Base-by-base conservation (phyloP, 2,113 vertebrate genomes). In the Gymnobelideus leadbeateri region DNA sequence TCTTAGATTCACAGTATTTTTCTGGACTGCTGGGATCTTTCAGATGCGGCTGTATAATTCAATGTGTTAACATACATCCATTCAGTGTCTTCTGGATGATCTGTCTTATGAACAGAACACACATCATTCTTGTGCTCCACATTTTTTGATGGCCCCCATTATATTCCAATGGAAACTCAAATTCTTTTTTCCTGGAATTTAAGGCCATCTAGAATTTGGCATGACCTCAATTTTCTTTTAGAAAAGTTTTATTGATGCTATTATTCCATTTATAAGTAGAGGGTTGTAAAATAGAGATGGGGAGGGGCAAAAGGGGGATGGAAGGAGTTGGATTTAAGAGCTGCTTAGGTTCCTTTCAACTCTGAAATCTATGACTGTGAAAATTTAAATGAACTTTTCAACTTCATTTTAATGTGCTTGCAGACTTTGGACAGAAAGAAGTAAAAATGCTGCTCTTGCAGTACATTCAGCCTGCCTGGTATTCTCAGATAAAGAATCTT, bases 341-440 rank as follows among this genome's bases (percentile, higher is more conserved):
- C 11, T 37, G 68, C 19, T 84, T 84, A 21, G 68, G 68, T 77
- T n/a, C 14, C 68, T 77, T 77, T n/a, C 16, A 77, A 77, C 37
- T 77, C 37, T 77, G 37, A 77, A n/a, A 43, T 84, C 37, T 84
- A 43, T 23, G 19, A 84, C 19, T 21, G 31, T 77, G 68, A 84
- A 43, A 28, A 43, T n/a, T 1, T 7, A 21, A 43, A 21, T 43
- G n/a, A 43, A 84, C n/a, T 84, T 84, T 84, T 8, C 43, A 21
- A 43, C 68, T 84, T 94, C 91, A 84, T 53, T 46, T 91, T 89
- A 26, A 43, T 19, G 16, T 9, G 51, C 51, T 51, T 43, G 49
- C 0, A 52, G 95, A 96, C 97, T 96, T 96, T 37, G 90, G 89
- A 93, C 92, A n/a, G 84, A 77, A 43, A 37, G 93, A 94, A 89